Conservation (phyloP, 2,888 invertebrate species). For the Anticlea derivata region DNA sequence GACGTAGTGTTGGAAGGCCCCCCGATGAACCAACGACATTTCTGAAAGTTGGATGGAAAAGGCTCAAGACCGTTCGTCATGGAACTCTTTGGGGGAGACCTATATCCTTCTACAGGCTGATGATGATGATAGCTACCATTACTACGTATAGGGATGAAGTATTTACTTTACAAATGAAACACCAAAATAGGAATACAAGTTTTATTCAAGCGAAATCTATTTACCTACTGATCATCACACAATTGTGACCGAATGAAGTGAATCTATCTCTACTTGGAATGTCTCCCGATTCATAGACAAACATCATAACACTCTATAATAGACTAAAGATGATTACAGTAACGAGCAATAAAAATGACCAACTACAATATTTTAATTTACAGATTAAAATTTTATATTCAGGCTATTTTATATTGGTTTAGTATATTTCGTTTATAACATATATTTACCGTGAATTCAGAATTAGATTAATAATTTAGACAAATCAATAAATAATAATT, state of each 20-base stretch:
- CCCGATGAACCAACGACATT: too few relatives aligned
- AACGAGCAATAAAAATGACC: slow-evolving; percentile 25
- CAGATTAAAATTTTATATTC: slow-evolving; percentile 15
- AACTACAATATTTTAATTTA: slow-evolving; percentile 13
- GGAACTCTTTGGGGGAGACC: too few relatives aligned
- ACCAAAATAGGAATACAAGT: slow-evolving; percentile 58
- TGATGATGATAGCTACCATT: too few relatives aligned
- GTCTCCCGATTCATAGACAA: slow-evolving; percentile 28
- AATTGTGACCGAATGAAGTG: slow-evolving; percentile 46
- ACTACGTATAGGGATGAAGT: too few relatives aligned
- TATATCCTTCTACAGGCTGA: too few relatives aligned
- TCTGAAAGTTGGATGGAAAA: too few relatives aligned
- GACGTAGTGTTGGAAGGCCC: too few relatives aligned
- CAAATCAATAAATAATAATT: slow-evolving; percentile 7
- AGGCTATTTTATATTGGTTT: slow-evolving; percentile 22
- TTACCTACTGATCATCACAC: slow-evolving; percentile 60
- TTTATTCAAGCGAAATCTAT: slow-evolving; percentile 75
- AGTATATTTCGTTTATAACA: slow-evolving; percentile 7
- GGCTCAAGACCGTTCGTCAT: too few relatives aligned
- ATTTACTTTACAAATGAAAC: slow-evolving; percentile 37
- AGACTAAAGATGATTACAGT: slow-evolving; percentile 15
- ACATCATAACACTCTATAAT: slow-evolving; percentile 7
- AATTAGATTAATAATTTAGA: neutral
- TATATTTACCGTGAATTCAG: slow-evolving; percentile 1
- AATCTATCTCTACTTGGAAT: slow-evolving; percentile 42